A percentile compares a stretch with the other conserved stretches of the same genome.
phyloP scores from a whole-genome alignment of 2,888 invertebrate species.

The Macrosiphum euphorbiae region DNA sequence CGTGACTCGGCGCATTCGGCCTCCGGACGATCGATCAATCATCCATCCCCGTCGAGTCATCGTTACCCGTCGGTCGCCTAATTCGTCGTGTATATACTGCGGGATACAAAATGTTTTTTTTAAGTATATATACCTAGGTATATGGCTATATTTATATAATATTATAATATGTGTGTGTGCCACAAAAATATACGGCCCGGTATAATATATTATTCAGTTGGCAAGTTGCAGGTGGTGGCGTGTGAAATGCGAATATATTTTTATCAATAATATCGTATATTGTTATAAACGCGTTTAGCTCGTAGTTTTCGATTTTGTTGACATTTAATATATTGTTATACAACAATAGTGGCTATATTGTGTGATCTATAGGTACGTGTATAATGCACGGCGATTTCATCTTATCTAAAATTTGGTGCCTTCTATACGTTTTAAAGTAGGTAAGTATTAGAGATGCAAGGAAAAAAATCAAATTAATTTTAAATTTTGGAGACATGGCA shows the following conservation, averaged over 20 bases:
- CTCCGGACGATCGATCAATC: slow-evolving; percentile 50
- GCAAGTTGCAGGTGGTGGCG: neutral
- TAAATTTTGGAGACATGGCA: neutral
- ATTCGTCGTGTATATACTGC: neutral
- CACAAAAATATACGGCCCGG: neutral
- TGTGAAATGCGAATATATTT: neutral
- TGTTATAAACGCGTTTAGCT: neutral
- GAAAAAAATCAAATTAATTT: neutral
- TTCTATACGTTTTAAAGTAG: neutral
- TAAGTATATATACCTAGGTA: too few species aligned
- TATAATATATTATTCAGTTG: neutral
- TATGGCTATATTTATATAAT: neutral
- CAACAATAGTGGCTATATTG: neutral
- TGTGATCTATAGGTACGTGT: neutral
- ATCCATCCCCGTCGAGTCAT: slow-evolving; percentile 46
- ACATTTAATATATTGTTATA: neutral
- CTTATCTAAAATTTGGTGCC: neutral
- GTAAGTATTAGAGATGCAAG: neutral
- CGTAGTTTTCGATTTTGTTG: neutral
- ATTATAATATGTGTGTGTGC: neutral
- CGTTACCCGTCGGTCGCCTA: neutral
- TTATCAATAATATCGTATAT: neutral
- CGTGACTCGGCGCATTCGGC: slow-evolving; percentile 26
- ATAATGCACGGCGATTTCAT: neutral
- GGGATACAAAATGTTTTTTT: neutral